Evolutionary conservation across 2,888 invertebrate species (phyloP).

Genomic region (Elysia crispata): DNA sequence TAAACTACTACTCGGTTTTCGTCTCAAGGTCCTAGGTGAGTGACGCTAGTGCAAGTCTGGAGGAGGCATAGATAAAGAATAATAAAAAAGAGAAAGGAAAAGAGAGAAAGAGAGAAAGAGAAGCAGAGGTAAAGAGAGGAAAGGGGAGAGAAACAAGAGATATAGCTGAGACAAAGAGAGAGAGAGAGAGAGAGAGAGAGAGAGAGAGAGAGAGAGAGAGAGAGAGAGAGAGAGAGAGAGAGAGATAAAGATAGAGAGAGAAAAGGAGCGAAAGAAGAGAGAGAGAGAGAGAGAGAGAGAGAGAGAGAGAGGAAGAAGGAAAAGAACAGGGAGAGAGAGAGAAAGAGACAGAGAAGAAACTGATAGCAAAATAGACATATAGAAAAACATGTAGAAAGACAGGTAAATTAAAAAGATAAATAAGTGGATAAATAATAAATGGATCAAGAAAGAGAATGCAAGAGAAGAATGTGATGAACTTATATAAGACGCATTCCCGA

Average conservation of each 20-base stretch:
- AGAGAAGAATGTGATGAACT: too few relatives aligned
- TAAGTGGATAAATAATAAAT: background rate
- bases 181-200: slow-evolving; percentile 22
- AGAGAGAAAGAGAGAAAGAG: too few relatives aligned
- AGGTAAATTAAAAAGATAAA: background rate
- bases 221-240: background rate
- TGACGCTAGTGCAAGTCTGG: too few relatives aligned
- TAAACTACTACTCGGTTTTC: too few relatives aligned
- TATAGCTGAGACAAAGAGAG: slow-evolving; percentile 11
- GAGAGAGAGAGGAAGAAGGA: background rate
- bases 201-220: slow-evolving; percentile 6
- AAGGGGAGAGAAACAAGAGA: slow-evolving; percentile 19
- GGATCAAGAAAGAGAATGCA: too few relatives aligned
- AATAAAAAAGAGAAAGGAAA: too few relatives aligned
- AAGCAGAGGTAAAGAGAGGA: background rate
- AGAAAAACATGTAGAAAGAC: too few relatives aligned
- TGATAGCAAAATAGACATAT: too few relatives aligned
- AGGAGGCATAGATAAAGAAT: too few relatives aligned
- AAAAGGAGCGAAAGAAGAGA: slow-evolving; percentile 5
- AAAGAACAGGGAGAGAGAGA: slow-evolving; percentile 14
- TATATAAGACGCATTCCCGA: too few relatives aligned
- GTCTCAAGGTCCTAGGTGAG: too few relatives aligned
- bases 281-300: slow-evolving; percentile 6
- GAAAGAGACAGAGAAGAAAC: background rate
- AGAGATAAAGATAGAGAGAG: background rate